A percentile compares a stretch with the other conserved stretches of the same genome.
These are phyloP conservation scores for Chalcosyrphus nemorum DNA, from an alignment of 2,888 invertebrate genomes.

Conservation along the genomic window DNA sequence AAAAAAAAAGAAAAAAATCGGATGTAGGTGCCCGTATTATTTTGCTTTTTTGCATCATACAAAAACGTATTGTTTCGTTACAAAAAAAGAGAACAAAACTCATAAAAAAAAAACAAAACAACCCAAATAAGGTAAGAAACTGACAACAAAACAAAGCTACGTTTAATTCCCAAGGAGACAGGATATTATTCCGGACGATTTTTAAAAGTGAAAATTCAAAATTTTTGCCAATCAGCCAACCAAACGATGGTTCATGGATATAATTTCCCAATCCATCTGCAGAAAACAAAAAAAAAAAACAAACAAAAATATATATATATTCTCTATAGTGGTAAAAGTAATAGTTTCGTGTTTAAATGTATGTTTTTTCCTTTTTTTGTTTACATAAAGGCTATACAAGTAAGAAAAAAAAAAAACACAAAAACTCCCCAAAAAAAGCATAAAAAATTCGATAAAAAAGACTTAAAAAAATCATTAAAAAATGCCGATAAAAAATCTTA, in stretches of 20 bases:
- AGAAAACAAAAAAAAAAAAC: slow-evolving; percentile 66
- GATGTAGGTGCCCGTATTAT: slow-evolving; percentile 38
- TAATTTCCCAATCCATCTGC: slow-evolving; percentile 36
- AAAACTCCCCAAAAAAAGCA: slow-evolving; percentile 45
- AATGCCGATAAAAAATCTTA: slow-evolving; percentile 67
- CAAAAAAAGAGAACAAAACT: slow-evolving; percentile 21
- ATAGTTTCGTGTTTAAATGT: slow-evolving; percentile 68
- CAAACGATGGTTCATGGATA: slow-evolving; percentile 34
- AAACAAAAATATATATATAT: too few relatives aligned
- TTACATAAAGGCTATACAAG: slow-evolving; percentile 41
- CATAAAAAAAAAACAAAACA: background rate
- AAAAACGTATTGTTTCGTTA: slow-evolving; percentile 48
- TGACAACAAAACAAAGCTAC: slow-evolving; percentile 35
- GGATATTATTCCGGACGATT: slow-evolving; percentile 61
- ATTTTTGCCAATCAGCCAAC: slow-evolving; percentile 60
- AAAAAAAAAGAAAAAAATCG: slow-evolving; percentile 5
- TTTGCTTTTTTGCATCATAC: slow-evolving; percentile 59
- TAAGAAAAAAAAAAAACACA: slow-evolving; percentile 31
- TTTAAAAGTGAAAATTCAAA: slow-evolving; percentile 37
- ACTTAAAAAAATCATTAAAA: slow-evolving; percentile 59
- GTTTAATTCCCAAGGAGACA: slow-evolving; percentile 30
- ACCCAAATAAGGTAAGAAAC: slow-evolving; percentile 60
- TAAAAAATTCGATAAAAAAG: slow-evolving; percentile 54
- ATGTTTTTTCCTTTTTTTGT: slow-evolving; percentile 67
- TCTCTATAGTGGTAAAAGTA: slow-evolving; percentile 66